Base-by-base conservation (phyloP, 2,113 vertebrate genomes). In the Natator depressus region DNA sequence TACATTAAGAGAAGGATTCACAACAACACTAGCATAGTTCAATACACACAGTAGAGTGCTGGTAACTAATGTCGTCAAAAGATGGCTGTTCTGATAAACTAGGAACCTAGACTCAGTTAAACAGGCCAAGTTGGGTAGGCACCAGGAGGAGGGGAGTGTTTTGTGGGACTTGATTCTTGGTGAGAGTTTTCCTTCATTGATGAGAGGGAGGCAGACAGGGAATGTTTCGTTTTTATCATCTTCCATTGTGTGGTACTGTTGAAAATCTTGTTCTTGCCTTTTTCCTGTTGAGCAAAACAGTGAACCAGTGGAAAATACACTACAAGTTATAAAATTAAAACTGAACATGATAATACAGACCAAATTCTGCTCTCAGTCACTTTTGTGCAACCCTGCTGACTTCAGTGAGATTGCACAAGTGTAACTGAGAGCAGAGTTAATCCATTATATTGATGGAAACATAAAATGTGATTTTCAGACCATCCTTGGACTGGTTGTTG, bases 1-100 rank as follows among this genome's bases (percentile, higher is more conserved):
- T 89, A 93, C 97, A 95, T 89, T 91, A 95, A 93, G 38, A 80
- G 57, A 88, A 82, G 8, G 59, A 89, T 82, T 89, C 46, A 51
- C 80, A 93, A 90, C 17, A 90, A 91, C 5, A 17, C 19, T 47
- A 92, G 20, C 8, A 72, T 50, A 50, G 25, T n/a, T 93, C 31
- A 91, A 92, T 8, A 16, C 12, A n/a, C 1, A 14, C 49, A 9
- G 88, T 85, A 59, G 6, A 5, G 16, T 27, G n/a, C 4, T 29
- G 12, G 47, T 90, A 88, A 5, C 20, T 24, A 84, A 50, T 81
- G 22, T 59, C n/a, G 12, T 46, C 55, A 83, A 93, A 46, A 38
- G 27, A 85, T 89, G 6, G 79, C 4, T 88, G 4, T 84, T 93
- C 20, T 46, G 65, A 85, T 10, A 82, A 90, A 85, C 4, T 10